These are phyloP conservation scores for Perca schrenkii DNA, from an alignment of 2,113 vertebrate species.

Conservation along the genomic window DNA sequence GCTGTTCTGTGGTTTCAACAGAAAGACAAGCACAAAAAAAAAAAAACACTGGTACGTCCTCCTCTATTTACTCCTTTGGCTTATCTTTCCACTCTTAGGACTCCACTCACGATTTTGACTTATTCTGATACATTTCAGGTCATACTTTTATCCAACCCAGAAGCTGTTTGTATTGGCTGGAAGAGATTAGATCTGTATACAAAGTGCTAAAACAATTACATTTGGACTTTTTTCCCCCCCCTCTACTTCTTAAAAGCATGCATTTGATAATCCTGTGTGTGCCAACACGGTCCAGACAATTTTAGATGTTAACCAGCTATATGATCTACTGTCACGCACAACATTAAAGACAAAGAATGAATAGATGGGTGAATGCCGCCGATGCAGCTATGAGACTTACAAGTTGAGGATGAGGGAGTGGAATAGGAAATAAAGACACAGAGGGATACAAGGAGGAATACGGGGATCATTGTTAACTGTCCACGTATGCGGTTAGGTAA, in stretches of 20 bases:
- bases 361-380: background rate
- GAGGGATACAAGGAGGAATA: background rate
- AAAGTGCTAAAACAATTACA: background rate
- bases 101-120: background rate
- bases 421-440: conserved; percentile 29
- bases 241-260: background rate
- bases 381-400: background rate
- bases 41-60: background rate
- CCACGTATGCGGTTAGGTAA: conserved; percentile 53
- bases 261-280: background rate
- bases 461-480: conserved; percentile 48
- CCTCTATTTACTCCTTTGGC: background rate
- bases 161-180: background rate
- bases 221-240: background rate
- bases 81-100: background rate
- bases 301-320: background rate
- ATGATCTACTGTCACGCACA: background rate
- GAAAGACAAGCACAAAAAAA: background rate
- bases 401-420: background rate
- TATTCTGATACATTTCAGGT: background rate
- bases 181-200: background rate
- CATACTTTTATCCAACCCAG: background rate
- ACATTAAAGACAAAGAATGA: background rate
- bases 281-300: background rate
- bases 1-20: background rate